Evolutionary conservation across 2,797 vertebrate species (phyloP), one percentile per base, ranked within the genome.

Genomic region (Pteronotus mesoamericanus): DNA sequence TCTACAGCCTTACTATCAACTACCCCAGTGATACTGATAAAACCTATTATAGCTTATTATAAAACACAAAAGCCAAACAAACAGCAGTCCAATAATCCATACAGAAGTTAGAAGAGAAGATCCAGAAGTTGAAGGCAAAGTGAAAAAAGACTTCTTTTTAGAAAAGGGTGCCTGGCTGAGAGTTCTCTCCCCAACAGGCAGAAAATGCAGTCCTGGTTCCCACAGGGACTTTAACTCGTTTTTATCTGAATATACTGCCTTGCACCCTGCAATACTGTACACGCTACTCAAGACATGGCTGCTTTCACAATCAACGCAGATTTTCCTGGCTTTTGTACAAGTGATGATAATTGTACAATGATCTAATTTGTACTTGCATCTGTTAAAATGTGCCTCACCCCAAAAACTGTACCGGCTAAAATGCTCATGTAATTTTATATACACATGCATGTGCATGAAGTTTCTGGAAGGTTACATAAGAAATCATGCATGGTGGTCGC

Each of bases 361-460:
- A 96, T 69, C 89, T 96, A 95, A 96, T 96, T 37, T 92, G 64
- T 79, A 89, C 69, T 79, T 75, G 55, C 44, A 74, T 78, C 89
- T 77, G 57, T 96, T 89, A 91, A 91, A 77, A 92, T 46, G 86
- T 11, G 22, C 39, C 44, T 84, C 42, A n/a, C n/a, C 12, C 39
- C 6, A 2, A 46, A 79, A 96, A 93, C 34, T 18, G 66, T 22
- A 83, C 46, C 69, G 95, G 46, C 72, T 91, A 89, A 93, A 90
- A 93, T 16, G 7, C 75, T 53, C 14, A 22, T 16, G 9, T 75
- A 69, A 91, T 69, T 80, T 69, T 42, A 87, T 16, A 83, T 26
- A 84, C 5, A 71, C 44, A 19, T 7, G 44, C 74, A 59, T 68
- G 57, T 53, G 71, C 71, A 37, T 34, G 10, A 90, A 44, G 42